Percentiles rank a stretch among this genome's conserved stretches.
Conservation (phyloP, 92 coral and sea anemone species). For the Blastomussa wellsi region DNA sequence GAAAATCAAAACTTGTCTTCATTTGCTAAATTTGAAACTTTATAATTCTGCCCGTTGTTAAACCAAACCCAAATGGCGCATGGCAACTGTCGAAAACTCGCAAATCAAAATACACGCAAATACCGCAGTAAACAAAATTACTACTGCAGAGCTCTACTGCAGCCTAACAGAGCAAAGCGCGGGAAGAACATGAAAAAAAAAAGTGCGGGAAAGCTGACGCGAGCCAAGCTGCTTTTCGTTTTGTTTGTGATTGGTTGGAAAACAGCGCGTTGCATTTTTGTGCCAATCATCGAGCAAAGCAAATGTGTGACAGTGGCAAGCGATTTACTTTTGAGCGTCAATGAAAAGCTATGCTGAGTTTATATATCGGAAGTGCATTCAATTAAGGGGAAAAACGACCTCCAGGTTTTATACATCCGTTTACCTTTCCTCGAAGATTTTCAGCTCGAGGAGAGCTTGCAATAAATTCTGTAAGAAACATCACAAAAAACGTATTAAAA, state of each 20-base stretch:
- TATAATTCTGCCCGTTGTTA: background rate
- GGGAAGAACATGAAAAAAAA: background rate
- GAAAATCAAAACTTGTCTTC: background rate
- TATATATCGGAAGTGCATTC: background rate
- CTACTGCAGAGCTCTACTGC: no score
- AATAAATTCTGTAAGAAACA: slow-evolving; percentile 51
- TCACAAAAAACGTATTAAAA: background rate
- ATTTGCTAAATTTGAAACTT: background rate
- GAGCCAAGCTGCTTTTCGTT: background rate
- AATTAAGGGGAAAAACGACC: background rate
- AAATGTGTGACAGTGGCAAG: background rate
- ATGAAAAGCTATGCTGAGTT: no score
- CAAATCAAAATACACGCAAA: background rate
- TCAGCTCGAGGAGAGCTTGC: slow-evolving; percentile 71
- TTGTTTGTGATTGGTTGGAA: background rate
- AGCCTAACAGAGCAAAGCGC: background rate
- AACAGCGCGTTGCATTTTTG: background rate
- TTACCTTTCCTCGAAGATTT: slow-evolving; percentile 63
- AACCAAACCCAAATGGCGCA: background rate
- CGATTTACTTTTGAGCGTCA: background rate
- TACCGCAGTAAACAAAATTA: background rate
- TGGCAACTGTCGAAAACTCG: no score
- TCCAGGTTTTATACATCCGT: background rate
- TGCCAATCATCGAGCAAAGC: background rate
- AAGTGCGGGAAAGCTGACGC: background rate